Evolutionary conservation across 2,113 vertebrate species (phyloP).

Genomic region (Anthoscopus minutus): DNA sequence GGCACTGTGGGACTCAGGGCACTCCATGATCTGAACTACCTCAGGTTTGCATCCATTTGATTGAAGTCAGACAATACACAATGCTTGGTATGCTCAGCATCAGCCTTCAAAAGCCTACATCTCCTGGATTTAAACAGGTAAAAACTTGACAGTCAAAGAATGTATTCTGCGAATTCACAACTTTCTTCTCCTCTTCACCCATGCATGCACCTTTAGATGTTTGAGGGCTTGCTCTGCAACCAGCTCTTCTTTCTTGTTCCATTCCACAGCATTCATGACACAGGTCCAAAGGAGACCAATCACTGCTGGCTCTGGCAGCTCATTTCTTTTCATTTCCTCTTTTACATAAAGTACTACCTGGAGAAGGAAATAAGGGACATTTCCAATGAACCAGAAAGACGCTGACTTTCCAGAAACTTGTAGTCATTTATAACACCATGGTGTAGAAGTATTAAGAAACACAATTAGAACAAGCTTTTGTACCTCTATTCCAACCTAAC

Average conservation of each 20-base stretch:
- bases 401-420: neutral
- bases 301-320: slow-evolving; percentile 83
- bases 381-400: neutral
- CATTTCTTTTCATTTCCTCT: slow-evolving; percentile 90
- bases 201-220: slow-evolving; percentile 81
- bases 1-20: neutral
- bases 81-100: neutral
- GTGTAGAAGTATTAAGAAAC: neutral
- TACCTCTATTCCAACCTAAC: neutral
- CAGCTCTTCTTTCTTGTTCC: slow-evolving; percentile 93
- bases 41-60: neutral
- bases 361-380: neutral
- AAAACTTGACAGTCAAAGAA: neutral
- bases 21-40: neutral
- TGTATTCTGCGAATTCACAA: neutral
- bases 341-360: slow-evolving; percentile 87
- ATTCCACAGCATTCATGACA: slow-evolving; percentile 90
- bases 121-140: neutral
- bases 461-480: neutral
- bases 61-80: neutral
- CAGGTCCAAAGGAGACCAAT: slow-evolving; percentile 89
- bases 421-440: neutral
- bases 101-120: neutral
- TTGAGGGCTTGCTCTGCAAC: slow-evolving; percentile 91
- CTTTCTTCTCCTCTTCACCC: neutral